Percentiles rank a stretch among this genome's conserved stretches.
phyloP scores from a whole-genome alignment of 2,113 vertebrate genomes.

The Progne subis region DNA sequence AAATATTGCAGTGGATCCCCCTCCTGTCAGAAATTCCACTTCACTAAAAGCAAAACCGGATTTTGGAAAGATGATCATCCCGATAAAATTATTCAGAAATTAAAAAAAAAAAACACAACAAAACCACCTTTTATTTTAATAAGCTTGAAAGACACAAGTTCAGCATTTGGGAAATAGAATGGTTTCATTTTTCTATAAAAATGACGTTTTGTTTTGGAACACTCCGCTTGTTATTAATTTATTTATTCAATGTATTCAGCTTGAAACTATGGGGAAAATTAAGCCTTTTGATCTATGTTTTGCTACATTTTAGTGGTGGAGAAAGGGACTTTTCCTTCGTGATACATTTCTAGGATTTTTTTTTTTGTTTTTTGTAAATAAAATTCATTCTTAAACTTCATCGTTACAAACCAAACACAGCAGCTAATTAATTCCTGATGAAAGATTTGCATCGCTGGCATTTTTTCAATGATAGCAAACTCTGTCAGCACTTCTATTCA shows the following conservation, averaged over 20 bases:
- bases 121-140: not conserved
- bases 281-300: not conserved
- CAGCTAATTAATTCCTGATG: not conserved
- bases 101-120: not conserved
- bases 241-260: not conserved
- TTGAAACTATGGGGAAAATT: not conserved
- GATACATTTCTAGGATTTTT: not conserved
- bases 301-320: not conserved
- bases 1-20: not conserved
- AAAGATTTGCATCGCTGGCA: not conserved
- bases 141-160: not conserved
- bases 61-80: not conserved
- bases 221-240: not conserved
- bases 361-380: not conserved
- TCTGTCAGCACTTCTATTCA: not conserved
- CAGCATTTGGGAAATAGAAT: not conserved
- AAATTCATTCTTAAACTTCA: not conserved
- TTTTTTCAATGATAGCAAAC: not conserved
- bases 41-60: not conserved
- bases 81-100: not conserved
- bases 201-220: not conserved
- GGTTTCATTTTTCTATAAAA: not conserved
- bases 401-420: not conserved
- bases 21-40: not conserved
- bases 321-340: constrained; percentile 10